Evolutionary conservation across 2,888 invertebrate genomes (phyloP), one percentile per base, ranked within the genome.

Genomic region (Rotaria socialis): DNA sequence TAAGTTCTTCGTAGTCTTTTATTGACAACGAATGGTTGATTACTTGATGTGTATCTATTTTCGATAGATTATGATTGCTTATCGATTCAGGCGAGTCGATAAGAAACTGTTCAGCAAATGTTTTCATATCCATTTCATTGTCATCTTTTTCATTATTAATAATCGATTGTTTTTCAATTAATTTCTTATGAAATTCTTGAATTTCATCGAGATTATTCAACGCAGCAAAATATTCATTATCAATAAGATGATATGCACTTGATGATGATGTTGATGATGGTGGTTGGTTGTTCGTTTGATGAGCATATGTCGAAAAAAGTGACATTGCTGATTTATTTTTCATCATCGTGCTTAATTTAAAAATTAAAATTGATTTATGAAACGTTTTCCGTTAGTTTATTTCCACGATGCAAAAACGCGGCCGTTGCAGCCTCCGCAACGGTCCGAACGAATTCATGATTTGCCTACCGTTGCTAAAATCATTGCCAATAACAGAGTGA

Each of bases 201-300:
- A 67, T 67, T 35, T 67, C 67, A 67, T 67, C 27, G 16, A 35
- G 16, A 19, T 35, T 35, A 67, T 67, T 35, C 19, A 67, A 67
- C 35, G 67, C 67, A 67, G 35, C 19, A 19, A 41, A 67, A 35
- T 67, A 67, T 67, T 67, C 67, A 67, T 67, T 67, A 67, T 67
- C 67, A 19, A 67, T 67, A 27, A 27, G 35, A 35, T 67, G 35
- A 67, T 35, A 67, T 27, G 35, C 35, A 67, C 3, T 14, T 27
- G 67, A 35, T 35, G 67, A 35, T 35, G 27, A 19, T 67, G 52
- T 2, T 67, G 11, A 14, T 50, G 8, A 8, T 11, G 50, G 8
- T 67, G 16, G 10, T 27, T n/a, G 11, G 11, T n/a, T 60, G 27
- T 60, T 60, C 0, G 35, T 67, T 67, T 35, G 16, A 35, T 67